Percentiles rank a stretch among this genome's conserved stretches.
Conservation (phyloP, 1,140 invertebrate species). For the Caenorhabditis tropicalis region DNA sequence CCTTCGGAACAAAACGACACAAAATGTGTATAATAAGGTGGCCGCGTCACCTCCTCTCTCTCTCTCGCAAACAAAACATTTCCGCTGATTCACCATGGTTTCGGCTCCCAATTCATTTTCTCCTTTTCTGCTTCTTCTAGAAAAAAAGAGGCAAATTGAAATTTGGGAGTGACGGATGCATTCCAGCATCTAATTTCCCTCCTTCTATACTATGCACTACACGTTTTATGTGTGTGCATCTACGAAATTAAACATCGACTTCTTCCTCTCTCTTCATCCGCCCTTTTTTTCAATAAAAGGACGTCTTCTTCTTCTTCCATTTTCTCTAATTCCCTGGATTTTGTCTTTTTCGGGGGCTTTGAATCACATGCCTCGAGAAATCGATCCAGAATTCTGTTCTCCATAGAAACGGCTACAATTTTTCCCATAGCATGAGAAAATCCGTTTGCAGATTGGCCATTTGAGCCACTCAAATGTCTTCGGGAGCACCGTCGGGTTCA, state of each 20-base stretch:
- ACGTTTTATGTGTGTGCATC: constrained; percentile 31
- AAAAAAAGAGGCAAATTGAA: background rate
- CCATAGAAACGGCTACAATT: too few species aligned
- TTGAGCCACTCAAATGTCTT: constrained; percentile 33
- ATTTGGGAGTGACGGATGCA: constrained; percentile 4
- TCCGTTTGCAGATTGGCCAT: constrained; percentile 16
- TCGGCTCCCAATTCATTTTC: background rate
- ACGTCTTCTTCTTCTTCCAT: background rate
- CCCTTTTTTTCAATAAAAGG: background rate
- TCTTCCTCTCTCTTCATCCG: background rate
- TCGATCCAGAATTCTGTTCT: too few species aligned
- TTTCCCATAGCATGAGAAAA: background rate
- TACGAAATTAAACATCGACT: constrained; percentile 32
- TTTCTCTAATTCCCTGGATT: too few species aligned
- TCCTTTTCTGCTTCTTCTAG: background rate
- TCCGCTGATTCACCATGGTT: constrained; percentile 28
- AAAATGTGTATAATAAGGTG: constrained; percentile 13
- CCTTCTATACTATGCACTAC: background rate
- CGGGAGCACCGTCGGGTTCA: constrained; percentile 37
- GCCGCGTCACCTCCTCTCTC: background rate
- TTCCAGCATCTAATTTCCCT: constrained; percentile 27
- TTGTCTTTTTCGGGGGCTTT: too few species aligned
- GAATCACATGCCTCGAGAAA: too few species aligned
- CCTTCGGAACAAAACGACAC: background rate
- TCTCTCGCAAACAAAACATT: background rate